These are phyloP conservation scores for Steinernema feltiae DNA, from an alignment of 1,140 invertebrate genomes.

Conservation along the genomic window DNA sequence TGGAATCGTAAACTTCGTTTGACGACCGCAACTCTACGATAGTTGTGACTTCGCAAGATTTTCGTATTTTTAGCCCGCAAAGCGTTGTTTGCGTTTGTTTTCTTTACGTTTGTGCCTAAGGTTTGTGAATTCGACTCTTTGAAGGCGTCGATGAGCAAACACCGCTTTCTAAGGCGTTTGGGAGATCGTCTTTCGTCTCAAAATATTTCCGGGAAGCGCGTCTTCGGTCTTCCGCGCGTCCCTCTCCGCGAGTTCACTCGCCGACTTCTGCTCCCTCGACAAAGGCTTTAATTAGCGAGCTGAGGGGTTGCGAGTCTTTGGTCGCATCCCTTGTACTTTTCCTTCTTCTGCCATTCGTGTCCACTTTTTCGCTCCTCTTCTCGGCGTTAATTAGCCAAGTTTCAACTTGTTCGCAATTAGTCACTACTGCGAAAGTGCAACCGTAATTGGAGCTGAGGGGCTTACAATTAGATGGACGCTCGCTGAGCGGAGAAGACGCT, in stretches of 20 bases:
- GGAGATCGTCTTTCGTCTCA: too few relatives aligned
- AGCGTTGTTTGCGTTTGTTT: background rate
- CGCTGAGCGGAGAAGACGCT: too few relatives aligned
- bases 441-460: background rate
- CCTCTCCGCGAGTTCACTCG: background rate
- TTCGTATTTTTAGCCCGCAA: background rate
- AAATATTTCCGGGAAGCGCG: too few relatives aligned
- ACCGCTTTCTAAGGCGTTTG: background rate
- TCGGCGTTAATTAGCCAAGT: background rate
- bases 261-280: background rate
- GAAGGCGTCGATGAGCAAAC: background rate
- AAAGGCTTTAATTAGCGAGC: background rate
- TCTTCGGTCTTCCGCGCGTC: too few relatives aligned
- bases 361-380: background rate
- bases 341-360: background rate
- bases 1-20: too few relatives aligned
- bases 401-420: background rate
- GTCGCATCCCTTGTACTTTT: background rate
- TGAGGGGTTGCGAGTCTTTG: background rate
- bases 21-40: too few relatives aligned
- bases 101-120: background rate
- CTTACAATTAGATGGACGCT: too few relatives aligned
- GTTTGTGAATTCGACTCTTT: constrained; percentile 1
- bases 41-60: too few relatives aligned
- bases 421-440: too few relatives aligned